Base-by-base conservation (phyloP, 1,140 invertebrate species). In the Brachionus rubens region DNA sequence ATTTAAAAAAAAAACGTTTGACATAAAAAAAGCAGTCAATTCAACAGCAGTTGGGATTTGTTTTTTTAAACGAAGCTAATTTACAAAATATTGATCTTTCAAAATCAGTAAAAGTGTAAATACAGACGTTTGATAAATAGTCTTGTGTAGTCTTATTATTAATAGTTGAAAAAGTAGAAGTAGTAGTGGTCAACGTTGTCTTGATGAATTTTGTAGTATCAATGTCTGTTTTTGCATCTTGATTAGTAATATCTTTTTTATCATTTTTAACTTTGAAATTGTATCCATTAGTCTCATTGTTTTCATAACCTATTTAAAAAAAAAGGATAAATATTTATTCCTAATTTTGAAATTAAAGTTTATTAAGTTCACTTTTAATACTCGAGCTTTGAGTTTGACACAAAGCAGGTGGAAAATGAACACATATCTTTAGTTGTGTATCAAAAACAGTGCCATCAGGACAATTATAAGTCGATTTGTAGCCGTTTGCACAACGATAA, bases 31-130 rank as follows among this genome's bases (percentile, higher is more conserved):
- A 43, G n/a, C n/a, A n/a, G n/a, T n/a, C n/a, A n/a, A n/a, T n/a
- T 65, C 43, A 65, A 65, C 59, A 65, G 43, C 59, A 65, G 43
- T 46, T 43, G 24, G 59, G 59, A 65, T 65, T 65, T 43, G 33
- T 65, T 65, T 65, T 41, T 24, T 43, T 41, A 43, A 65, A 65
- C 16, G 59, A 43, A 24, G 41, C 24, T 43, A 65, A 41, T 41
- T 43, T 41, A 65, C 59, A 65, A 65, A 65, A 65, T 43, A 65
- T 65, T 41, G 59, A 65, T 65, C 40, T 41, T 43, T 65, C 59
- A 28, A 65, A 65, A 24, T 65, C 36, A 43, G 59, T 43, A 65
- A 65, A 65, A 43, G 33, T 65, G 40, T 65, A 65, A 65, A 65
- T 65, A 65, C 59, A 65, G 40, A 65, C 59, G 14, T 65, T 65